Percentiles rank a stretch among this genome's conserved stretches.
phyloP scores from a whole-genome alignment of 2,797 vertebrate species.

The Melanotaenia parkinsoni region DNA sequence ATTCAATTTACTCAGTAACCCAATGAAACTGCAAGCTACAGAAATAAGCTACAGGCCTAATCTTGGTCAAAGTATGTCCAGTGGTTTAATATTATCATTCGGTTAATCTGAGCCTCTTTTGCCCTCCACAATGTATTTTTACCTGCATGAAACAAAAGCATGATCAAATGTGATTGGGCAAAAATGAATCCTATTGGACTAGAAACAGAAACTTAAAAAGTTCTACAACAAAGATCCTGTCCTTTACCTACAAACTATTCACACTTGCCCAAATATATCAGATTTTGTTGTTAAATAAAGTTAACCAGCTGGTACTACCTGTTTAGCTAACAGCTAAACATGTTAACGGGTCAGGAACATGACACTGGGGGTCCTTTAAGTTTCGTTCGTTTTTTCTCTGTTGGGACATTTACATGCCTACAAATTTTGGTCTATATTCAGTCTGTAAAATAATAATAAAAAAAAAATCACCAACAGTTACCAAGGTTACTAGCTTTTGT shows the following conservation, averaged over 20 bases:
- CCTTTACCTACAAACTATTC: neutral
- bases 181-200: too few species aligned
- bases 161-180: neutral
- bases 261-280: neutral
- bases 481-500: neutral
- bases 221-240: too few species aligned
- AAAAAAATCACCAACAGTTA: neutral
- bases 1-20: too few species aligned
- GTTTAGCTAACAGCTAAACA: constrained; percentile 3
- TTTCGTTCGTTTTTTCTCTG: neutral
- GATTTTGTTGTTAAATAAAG: neutral
- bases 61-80: neutral
- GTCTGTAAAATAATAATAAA: neutral
- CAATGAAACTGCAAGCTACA: too few species aligned
- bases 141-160: neutral
- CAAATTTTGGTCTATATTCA: neutral
- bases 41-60: neutral
- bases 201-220: too few species aligned
- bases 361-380: neutral
- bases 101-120: neutral
- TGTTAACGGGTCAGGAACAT: neutral
- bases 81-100: neutral
- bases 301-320: neutral
- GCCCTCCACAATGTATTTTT: neutral
- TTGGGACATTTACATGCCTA: neutral